Evolutionary conservation across 2,888 invertebrate species (phyloP).

Genomic region (Drosophila falleni): DNA sequence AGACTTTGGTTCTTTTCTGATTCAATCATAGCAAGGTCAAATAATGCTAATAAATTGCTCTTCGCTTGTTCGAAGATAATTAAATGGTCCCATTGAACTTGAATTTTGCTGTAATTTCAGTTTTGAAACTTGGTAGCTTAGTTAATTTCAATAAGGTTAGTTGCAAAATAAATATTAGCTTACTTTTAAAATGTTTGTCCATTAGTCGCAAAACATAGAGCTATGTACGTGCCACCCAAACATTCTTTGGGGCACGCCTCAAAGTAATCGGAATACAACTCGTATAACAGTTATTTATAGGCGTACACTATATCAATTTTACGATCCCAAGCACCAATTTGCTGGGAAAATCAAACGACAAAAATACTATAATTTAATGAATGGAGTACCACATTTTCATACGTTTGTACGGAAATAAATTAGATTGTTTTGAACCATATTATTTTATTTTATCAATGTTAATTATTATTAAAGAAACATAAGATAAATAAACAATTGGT

Average conservation of each 20-base stretch:
- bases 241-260: constrained; percentile 11
- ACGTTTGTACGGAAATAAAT: too few relatives aligned
- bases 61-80: not conserved
- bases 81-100: constrained; percentile 4
- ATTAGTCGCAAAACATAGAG: constrained; percentile 4
- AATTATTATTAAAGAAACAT: too few relatives aligned
- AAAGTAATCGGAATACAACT: constrained; percentile 3
- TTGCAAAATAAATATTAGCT: constrained; percentile 1
- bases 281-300: constrained; percentile 1
- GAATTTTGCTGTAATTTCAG: not conserved
- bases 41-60: too few relatives aligned
- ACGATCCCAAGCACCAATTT: not conserved
- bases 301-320: not conserved
- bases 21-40: not conserved
- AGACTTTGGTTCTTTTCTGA: not conserved
- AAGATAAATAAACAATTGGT: too few relatives aligned
- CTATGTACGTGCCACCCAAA: constrained; percentile 1
- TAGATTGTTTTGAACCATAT: too few relatives aligned
- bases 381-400: too few relatives aligned
- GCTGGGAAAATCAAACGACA: not conserved
- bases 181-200: constrained; percentile 4
- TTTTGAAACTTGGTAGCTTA: not conserved
- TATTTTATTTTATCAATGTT: too few relatives aligned
- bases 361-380: not conserved
- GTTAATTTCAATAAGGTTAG: not conserved